phyloP scores from a whole-genome alignment of 2,888 invertebrate species.

The Cheilosia scutellata region DNA sequence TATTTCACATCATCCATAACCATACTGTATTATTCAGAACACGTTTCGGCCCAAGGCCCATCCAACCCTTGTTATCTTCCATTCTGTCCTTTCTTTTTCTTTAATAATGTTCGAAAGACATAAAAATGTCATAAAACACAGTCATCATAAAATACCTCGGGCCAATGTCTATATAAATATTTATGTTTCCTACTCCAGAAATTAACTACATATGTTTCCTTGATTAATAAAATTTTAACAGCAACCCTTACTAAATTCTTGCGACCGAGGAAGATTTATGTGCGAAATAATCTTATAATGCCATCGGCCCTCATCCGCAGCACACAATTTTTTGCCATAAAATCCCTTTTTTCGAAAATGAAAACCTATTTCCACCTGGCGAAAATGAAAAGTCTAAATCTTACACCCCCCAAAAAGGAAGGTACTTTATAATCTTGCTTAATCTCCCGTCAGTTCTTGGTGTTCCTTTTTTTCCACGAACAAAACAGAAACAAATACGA shows the following conservation, averaged over 20 bases:
- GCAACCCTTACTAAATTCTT: constrained; percentile 8
- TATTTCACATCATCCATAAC: background rate
- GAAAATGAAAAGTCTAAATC: background rate
- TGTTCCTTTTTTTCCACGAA: background rate
- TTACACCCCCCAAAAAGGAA: background rate
- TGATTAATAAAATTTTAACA: constrained; percentile 15
- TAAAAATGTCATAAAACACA: constrained; percentile 1
- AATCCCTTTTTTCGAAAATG: background rate
- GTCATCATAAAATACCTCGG: constrained; percentile 1
- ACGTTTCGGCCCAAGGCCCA: background rate
- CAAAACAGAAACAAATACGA: constrained; percentile 48
- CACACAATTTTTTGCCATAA: background rate
- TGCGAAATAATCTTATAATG: background rate
- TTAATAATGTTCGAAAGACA: background rate
- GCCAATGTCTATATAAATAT: constrained; percentile 3
- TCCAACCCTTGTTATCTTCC: background rate
- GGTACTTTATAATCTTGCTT: background rate
- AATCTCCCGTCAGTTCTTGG: background rate
- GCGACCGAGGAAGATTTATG: constrained; percentile 17
- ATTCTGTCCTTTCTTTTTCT: background rate
- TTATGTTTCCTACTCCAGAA: background rate
- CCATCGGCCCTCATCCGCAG: background rate
- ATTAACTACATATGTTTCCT: constrained; percentile 19
- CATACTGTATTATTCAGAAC: background rate
- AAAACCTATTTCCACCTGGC: constrained; percentile 8